Percentiles rank a stretch among this genome's conserved stretches.
phyloP scores from a whole-genome alignment of 2,113 vertebrate genomes.

The Pterocles gutturalis region DNA sequence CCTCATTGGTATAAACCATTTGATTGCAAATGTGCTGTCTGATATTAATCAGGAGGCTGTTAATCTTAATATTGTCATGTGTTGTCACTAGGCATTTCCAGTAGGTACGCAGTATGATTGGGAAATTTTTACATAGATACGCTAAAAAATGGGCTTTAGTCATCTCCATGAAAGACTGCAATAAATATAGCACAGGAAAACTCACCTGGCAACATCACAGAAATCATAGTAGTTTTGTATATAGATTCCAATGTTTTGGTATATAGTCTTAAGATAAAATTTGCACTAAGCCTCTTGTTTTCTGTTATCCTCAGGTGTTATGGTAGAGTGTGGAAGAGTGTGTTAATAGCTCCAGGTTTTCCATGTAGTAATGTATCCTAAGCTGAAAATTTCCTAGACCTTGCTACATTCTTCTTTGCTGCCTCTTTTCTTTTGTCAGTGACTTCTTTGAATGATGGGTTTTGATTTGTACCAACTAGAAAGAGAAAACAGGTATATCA shows the following conservation, averaged over 20 bases:
- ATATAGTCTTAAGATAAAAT: background rate
- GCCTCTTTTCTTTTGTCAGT: background rate
- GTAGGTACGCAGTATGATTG: background rate
- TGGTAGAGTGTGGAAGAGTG: background rate
- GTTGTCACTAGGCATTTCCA: constrained; percentile 7
- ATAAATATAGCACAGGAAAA: background rate
- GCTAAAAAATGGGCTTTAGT: background rate
- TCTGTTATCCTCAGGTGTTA: background rate
- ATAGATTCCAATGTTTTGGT: background rate
- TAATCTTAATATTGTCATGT: background rate
- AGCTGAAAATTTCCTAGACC: background rate
- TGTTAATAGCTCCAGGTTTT: background rate
- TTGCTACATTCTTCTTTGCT: background rate
- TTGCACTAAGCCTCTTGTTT: background rate
- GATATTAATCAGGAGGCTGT: constrained; percentile 48
- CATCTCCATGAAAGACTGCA: background rate
- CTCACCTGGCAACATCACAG: background rate
- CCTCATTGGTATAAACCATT: constrained; percentile 36
- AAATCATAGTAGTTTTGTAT: background rate
- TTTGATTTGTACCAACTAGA: background rate
- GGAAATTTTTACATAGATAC: background rate
- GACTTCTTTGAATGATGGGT: background rate
- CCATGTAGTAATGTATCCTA: background rate
- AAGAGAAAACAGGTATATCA: background rate
- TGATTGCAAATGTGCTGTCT: constrained; percentile 37